A percentile compares a stretch with the other conserved stretches of the same genome.
Evolutionary conservation across 2,888 invertebrate genomes (phyloP).

Genomic region (Anorthoa munda): DNA sequence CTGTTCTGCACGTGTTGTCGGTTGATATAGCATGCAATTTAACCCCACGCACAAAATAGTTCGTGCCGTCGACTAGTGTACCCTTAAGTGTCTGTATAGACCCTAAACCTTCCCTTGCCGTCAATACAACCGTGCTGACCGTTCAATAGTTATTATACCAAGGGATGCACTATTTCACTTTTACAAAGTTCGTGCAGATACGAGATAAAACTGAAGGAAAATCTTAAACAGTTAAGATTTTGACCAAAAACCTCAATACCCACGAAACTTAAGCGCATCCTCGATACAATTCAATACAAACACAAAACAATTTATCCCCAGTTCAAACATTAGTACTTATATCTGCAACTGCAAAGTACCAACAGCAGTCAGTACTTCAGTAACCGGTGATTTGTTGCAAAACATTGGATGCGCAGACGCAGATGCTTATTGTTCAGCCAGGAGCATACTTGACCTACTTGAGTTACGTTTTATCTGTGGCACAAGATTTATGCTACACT

Average conservation of each 20-base stretch:
- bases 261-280: neutral
- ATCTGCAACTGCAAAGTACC: conserved; percentile 18
- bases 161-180: no score
- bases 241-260: neutral
- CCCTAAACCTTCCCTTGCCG: neutral
- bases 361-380: conserved; percentile 39
- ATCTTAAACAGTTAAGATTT: neutral
- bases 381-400: conserved; percentile 61
- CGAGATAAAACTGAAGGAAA: no score
- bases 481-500: conserved; percentile 60
- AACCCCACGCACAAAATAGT: no score
- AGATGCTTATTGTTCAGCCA: conserved; percentile 64
- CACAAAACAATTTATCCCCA: conserved; percentile 24
- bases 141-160: no score
- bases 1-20: no score
- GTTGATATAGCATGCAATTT: no score
- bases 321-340: conserved; percentile 15
- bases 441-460: conserved; percentile 71
- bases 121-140: neutral
- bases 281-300: neutral
- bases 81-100: no score
- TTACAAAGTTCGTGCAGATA: neutral
- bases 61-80: no score
- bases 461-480: conserved; percentile 47
- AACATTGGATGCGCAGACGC: conserved; percentile 48